A percentile compares a stretch with the other conserved stretches of the same genome.
These are phyloP conservation scores for Pristionchus pacificus DNA, from an alignment of 1,140 invertebrate species.

Conservation along the genomic window DNA sequence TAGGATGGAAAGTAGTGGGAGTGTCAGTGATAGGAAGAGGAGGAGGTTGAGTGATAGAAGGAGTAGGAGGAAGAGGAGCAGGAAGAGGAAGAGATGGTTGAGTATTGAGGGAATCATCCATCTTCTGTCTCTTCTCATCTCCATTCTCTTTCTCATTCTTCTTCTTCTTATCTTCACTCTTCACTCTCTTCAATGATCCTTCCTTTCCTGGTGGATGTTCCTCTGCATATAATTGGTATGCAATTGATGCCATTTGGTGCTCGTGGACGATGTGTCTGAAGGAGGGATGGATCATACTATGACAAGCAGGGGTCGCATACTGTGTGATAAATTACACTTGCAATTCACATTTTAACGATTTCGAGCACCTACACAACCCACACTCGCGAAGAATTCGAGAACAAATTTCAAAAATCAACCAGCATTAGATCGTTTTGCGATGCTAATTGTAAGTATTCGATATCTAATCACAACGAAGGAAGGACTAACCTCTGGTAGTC, in stretches of 20 bases:
- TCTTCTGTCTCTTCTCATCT: background rate
- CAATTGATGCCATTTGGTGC: background rate
- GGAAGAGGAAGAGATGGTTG: background rate
- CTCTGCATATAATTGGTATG: background rate
- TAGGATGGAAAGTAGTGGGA: no score
- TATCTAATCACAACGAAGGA: no score
- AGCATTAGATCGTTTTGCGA: no score
- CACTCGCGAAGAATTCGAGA: no score
- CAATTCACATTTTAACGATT: no score
- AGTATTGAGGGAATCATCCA: background rate
- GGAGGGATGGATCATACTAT: no score
- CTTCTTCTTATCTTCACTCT: background rate
- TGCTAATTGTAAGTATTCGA: no score
- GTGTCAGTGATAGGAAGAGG: no score
- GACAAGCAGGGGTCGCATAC: no score
- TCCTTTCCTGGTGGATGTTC: background rate
- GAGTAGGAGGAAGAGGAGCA: background rate
- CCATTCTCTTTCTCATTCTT: background rate
- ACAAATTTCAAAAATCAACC: no score
- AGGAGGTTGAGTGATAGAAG: background rate
- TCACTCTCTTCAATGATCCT: background rate
- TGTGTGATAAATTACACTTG: no score
- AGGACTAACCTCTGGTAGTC: background rate
- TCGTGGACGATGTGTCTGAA: background rate
- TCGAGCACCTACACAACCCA: no score